Evolutionary conservation across 2,888 invertebrate genomes (phyloP).

Genomic region (Heliothis peltigera): DNA sequence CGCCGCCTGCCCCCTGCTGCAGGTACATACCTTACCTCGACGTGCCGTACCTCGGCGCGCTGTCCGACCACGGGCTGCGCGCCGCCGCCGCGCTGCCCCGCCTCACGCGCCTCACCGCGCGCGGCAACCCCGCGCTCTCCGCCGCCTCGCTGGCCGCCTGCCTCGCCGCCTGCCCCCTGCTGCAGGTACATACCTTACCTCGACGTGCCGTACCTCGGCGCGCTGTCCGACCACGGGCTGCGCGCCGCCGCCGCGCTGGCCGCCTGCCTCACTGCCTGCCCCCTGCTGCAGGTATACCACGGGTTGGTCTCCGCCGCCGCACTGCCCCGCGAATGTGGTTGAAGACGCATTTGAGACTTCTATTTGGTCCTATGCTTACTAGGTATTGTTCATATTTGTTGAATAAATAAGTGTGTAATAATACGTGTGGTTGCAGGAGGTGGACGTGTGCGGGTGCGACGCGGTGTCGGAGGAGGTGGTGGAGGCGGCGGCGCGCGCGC

Average conservation of each 20-base stretch:
- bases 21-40: too few species aligned
- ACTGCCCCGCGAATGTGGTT: too few species aligned
- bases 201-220: constrained; percentile 82
- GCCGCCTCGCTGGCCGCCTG: constrained; percentile 70
- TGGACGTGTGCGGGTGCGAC: constrained; percentile 83
- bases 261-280: constrained; percentile 70
- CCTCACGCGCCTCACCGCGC: too few species aligned
- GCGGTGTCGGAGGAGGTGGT: constrained; percentile 75
- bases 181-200: constrained; percentile 46
- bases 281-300: constrained; percentile 68
- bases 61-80: too few species aligned
- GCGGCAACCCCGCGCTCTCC: too few species aligned
- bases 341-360: too few species aligned
- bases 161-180: constrained; percentile 58
- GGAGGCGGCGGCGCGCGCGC: constrained; percentile 68
- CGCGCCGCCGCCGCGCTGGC: constrained; percentile 70
- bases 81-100: too few species aligned
- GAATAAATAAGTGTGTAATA: background rate
- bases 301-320: constrained; percentile 66
- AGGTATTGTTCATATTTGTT: too few species aligned
- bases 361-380: too few species aligned
- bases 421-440: constrained; percentile 64
- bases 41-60: too few species aligned
- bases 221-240: constrained; percentile 72
- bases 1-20: too few species aligned